Percentiles rank a stretch among this genome's conserved stretches.
Conservation (phyloP, 2,797 vertebrate genomes). For the Pelodytes ibericus region DNA sequence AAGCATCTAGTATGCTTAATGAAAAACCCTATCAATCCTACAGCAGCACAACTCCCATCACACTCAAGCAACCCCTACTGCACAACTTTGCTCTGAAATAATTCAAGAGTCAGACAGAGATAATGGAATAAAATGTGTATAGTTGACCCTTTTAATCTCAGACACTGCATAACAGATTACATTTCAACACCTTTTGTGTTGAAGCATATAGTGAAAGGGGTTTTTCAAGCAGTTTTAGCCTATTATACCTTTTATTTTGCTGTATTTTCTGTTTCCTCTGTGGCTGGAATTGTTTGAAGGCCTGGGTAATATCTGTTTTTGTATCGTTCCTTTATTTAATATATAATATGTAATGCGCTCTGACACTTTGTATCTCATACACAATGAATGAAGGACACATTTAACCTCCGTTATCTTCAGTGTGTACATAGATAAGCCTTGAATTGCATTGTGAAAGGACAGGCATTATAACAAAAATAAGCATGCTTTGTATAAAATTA, state of each 20-base stretch:
- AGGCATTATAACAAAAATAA: background rate
- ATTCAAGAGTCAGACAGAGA: too few relatives aligned
- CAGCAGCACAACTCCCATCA: too few relatives aligned
- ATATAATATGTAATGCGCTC: background rate
- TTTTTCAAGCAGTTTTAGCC: background rate
- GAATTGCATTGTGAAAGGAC: background rate
- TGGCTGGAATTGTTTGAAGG: background rate
- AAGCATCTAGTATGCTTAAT: too few relatives aligned
- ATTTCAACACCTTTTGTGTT: background rate
- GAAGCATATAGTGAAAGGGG: background rate
- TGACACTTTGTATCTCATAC: background rate
- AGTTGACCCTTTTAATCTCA: conserved; percentile 6
- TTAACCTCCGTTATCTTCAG: background rate
- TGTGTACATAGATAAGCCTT: background rate
- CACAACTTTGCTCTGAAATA: too few relatives aligned
- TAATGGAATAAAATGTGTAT: background rate
- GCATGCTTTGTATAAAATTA: background rate
- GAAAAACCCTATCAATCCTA: too few relatives aligned
- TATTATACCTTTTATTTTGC: background rate
- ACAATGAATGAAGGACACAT: background rate
- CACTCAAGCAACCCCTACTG: too few relatives aligned
- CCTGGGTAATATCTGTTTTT: background rate
- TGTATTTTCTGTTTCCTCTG: background rate
- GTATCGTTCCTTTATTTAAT: background rate
- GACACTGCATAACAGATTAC: background rate